phyloP scores from a whole-genome alignment of 2,888 invertebrate genomes.

The Leptopilina myrica region DNA sequence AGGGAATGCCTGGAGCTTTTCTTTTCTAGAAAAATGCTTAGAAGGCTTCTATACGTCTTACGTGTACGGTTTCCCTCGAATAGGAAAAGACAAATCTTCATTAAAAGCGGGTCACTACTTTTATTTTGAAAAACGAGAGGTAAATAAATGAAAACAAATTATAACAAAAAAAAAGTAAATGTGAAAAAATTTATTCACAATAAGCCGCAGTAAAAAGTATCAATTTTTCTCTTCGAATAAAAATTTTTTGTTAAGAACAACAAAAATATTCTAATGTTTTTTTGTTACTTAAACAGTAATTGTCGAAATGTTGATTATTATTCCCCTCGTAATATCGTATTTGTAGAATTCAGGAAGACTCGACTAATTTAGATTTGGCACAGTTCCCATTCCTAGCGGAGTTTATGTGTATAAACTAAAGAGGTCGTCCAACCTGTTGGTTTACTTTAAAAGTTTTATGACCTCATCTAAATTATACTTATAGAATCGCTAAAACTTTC shows the following conservation, averaged over 20 bases:
- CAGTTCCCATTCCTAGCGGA: constrained; percentile 31
- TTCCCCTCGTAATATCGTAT: not conserved
- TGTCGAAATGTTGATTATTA: not conserved
- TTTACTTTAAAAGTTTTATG: constrained; percentile 15
- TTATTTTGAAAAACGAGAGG: not conserved
- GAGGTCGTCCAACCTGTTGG: constrained; percentile 37
- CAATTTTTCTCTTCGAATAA: too few relatives aligned
- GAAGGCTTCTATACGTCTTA: constrained; percentile 54
- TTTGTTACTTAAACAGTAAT: not conserved
- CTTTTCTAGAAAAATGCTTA: constrained; percentile 40
- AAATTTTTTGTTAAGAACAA: too few relatives aligned
- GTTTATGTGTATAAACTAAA: constrained; percentile 7
- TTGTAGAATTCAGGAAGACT: constrained; percentile 18
- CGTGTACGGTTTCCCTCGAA: constrained; percentile 54
- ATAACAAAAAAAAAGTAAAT: not conserved
- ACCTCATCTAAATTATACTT: constrained; percentile 16
- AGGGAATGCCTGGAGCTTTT: constrained; percentile 29
- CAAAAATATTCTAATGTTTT: too few relatives aligned
- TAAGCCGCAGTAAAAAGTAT: too few relatives aligned
- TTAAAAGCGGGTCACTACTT: constrained; percentile 9
- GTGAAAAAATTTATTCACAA: too few relatives aligned
- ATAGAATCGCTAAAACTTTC: not conserved
- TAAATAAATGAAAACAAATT: not conserved
- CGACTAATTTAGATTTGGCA: constrained; percentile 58
- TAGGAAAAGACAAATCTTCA: constrained; percentile 40